Evolutionary conservation across 2,888 invertebrate species (phyloP).

Genomic region (Troglohyphantes excavatus): DNA sequence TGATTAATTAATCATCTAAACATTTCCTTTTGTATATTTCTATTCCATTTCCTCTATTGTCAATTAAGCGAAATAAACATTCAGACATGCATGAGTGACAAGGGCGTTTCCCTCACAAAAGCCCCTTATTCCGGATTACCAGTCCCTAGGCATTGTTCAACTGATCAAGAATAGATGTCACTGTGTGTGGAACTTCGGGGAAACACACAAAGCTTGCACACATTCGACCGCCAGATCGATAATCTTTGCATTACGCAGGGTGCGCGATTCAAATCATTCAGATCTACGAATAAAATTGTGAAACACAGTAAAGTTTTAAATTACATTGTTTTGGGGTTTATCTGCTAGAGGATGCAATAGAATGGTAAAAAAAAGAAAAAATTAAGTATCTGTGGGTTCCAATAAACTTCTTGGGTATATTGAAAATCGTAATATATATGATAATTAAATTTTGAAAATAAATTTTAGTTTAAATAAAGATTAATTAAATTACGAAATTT

Average conservation of each 20-base stretch:
- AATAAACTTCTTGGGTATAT: too few relatives aligned
- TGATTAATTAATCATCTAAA: too few relatives aligned
- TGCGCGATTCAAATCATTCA: neutral
- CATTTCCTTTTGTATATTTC: too few relatives aligned
- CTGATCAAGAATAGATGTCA: neutral
- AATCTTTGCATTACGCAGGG: neutral
- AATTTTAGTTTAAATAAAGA: too few relatives aligned
- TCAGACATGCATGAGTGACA: neutral
- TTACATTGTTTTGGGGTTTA: too few relatives aligned
- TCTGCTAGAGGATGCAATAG: too few relatives aligned
- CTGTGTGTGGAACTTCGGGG: neutral
- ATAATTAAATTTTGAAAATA: too few relatives aligned
- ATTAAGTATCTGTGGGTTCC: too few relatives aligned
- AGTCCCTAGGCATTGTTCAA: neutral
- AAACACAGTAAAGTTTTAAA: neutral
- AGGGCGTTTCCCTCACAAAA: neutral
- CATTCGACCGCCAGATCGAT: neutral
- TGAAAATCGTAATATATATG: too few relatives aligned
- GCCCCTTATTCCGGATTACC: neutral
- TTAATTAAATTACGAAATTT: too few relatives aligned
- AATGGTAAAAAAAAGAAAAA: too few relatives aligned
- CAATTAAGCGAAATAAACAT: neutral
- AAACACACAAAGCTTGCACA: neutral
- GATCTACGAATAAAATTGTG: neutral
- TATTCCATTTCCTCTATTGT: too few relatives aligned